A percentile compares a stretch with the other conserved stretches of the same genome.
Conservation (phyloP, 2,113 vertebrate genomes). For the Todiramphus saurophagus region DNA sequence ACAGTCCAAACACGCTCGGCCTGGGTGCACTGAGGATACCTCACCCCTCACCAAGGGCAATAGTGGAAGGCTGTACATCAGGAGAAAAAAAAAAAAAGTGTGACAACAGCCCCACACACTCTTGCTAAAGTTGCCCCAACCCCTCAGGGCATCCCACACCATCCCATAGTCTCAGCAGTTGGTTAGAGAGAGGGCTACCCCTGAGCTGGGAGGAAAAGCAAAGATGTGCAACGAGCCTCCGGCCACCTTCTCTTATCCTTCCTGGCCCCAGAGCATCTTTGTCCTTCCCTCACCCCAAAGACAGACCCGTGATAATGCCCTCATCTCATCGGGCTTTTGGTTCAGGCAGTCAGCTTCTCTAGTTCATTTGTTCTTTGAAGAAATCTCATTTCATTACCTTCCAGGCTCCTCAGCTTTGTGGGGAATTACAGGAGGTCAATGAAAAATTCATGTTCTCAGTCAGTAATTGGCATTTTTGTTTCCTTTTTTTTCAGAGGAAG, state of each 20-base stretch:
- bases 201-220: not conserved
- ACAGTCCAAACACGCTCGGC: not conserved
- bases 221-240: not conserved
- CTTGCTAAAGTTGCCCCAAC: not conserved
- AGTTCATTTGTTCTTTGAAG: conserved; percentile 9
- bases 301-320: not conserved
- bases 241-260: not conserved
- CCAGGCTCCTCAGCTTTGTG: conserved; percentile 27
- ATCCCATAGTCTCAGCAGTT: not conserved
- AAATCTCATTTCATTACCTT: conserved; percentile 39
- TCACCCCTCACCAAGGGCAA: not conserved
- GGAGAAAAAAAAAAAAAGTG: not conserved
- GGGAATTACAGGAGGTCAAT: conserved; percentile 47
- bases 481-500: not conserved
- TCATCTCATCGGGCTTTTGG: not conserved
- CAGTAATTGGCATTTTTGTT: conserved; percentile 51
- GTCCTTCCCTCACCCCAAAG: not conserved
- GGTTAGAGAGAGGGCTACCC: not conserved
- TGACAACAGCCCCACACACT: not conserved
- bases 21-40: not conserved
- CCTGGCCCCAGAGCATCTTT: not conserved
- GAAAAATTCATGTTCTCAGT: conserved; percentile 55
- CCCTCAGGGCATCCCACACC: not conserved
- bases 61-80: not conserved
- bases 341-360: not conserved